Conservation (phyloP, 1,140 invertebrate species). For the Pseudobourletiella spinata region DNA sequence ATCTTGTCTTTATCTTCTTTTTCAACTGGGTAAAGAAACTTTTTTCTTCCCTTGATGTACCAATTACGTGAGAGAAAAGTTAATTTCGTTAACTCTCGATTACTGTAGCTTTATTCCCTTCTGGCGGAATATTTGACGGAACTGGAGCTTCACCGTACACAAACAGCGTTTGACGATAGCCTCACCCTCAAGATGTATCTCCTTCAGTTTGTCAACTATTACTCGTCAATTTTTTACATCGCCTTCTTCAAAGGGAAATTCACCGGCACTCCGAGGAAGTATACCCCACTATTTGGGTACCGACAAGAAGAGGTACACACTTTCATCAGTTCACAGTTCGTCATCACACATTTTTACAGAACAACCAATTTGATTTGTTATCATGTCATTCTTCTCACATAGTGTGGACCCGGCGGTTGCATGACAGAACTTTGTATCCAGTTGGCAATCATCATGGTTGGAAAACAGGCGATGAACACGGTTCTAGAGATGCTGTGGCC, state of each 20-base stretch:
- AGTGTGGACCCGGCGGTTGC: constrained; percentile 57
- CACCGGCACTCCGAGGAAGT: constrained; percentile 70
- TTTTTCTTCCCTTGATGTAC: too few relatives aligned
- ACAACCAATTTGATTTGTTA: neutral
- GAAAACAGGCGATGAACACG: constrained; percentile 57
- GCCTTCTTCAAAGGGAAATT: constrained; percentile 95
- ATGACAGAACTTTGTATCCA: constrained; percentile 58
- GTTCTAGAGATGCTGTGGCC: constrained; percentile 52
- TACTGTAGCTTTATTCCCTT: constrained; percentile 68
- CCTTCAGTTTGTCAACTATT: constrained; percentile 97
- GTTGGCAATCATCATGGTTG: constrained; percentile 59
- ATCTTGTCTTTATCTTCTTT: constrained; percentile 74
- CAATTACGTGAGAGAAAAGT: too few relatives aligned
- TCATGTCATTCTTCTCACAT: constrained; percentile 9
- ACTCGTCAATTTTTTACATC: constrained; percentile 97
- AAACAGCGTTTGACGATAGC: constrained; percentile 96
- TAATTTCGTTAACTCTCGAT: too few relatives aligned
- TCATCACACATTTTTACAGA: constrained; percentile 6
- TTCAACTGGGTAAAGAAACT: constrained; percentile 77
- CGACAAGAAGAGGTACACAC: constrained; percentile 74
- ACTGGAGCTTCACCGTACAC: constrained; percentile 84
- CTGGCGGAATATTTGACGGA: constrained; percentile 88
- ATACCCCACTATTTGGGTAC: constrained; percentile 62
- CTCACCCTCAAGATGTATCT: constrained; percentile 94
- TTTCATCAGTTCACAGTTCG: too few relatives aligned